phyloP scores from a whole-genome alignment of 2,113 vertebrate genomes.

The Menidia beryllina region DNA sequence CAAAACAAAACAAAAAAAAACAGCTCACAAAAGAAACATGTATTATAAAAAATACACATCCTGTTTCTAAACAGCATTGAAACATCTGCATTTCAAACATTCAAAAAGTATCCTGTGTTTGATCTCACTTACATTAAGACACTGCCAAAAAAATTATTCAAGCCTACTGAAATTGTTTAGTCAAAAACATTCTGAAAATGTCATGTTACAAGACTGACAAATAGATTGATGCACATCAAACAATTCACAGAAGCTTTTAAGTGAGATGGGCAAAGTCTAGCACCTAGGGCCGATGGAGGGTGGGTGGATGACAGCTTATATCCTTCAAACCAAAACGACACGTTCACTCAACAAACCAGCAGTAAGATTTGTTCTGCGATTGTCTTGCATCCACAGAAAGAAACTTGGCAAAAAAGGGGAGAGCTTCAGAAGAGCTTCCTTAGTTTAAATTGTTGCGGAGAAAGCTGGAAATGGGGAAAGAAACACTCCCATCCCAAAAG shows the following conservation, averaged over 20 bases:
- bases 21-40: conserved; percentile 50
- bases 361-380: conserved; percentile 73
- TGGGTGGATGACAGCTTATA: conserved; percentile 26
- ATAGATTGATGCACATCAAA: conserved; percentile 68
- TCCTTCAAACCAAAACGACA: conserved; percentile 65
- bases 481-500: conserved; percentile 45
- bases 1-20: conserved; percentile 43
- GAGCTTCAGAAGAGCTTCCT: conserved; percentile 42
- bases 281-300: conserved; percentile 62
- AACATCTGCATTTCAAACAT: conserved; percentile 67
- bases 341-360: conserved; percentile 72
- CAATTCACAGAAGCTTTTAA: conserved; percentile 67
- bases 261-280: conserved; percentile 69
- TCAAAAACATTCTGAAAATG: conserved; percentile 72
- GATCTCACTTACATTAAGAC: conserved; percentile 63
- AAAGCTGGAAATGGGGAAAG: conserved; percentile 47
- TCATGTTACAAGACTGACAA: conserved; percentile 69
- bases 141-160: conserved; percentile 51
- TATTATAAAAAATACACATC: conserved; percentile 46
- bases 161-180: conserved; percentile 56
- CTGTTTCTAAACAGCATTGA: conserved; percentile 57
- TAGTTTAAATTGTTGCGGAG: conserved; percentile 60
- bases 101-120: conserved; percentile 65
- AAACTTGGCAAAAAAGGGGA: conserved; percentile 60
- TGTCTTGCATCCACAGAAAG: conserved; percentile 77